Conservation (phyloP, 2,888 invertebrate species). For the Patella caerulea region DNA sequence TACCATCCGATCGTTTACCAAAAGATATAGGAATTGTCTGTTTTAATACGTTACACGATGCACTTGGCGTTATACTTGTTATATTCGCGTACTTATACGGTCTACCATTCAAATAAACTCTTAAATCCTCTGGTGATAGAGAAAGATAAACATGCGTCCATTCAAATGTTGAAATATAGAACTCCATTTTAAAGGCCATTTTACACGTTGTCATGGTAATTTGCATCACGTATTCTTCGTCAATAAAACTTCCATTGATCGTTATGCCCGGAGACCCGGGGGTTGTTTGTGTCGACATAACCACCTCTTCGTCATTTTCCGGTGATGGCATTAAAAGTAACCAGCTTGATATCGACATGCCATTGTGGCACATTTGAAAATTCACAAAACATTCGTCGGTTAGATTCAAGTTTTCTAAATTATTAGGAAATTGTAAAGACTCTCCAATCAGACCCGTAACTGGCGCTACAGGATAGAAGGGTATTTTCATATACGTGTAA, state of each 20-base stretch:
- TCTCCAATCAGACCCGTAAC: conserved; percentile 8
- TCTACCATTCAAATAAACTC: conserved; percentile 14
- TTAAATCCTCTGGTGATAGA: conserved; percentile 8
- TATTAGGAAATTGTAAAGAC: conserved; percentile 4
- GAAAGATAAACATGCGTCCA: conserved; percentile 25
- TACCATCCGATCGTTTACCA: conserved; percentile 15
- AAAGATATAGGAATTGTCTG: conserved; percentile 14
- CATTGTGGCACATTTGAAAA: conserved; percentile 36
- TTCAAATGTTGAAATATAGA: conserved; percentile 20
- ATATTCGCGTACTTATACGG: conserved; percentile 13
- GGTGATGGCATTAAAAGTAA: conserved; percentile 12
- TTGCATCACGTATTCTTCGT: background rate
- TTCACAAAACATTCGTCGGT: conserved; percentile 34
- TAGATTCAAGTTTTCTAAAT: background rate
- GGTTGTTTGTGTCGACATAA: background rate
- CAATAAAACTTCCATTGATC: conserved; percentile 14
- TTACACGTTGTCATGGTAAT: conserved; percentile 1
- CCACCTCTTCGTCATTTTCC: background rate
- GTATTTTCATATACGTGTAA: conserved; percentile 9
- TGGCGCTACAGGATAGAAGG: background rate
- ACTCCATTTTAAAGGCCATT: background rate
- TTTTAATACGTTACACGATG: background rate
- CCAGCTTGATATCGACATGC: conserved; percentile 32
- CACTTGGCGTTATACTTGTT: background rate
- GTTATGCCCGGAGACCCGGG: conserved; percentile 7